Base-by-base conservation (phyloP, 2,888 invertebrate genomes). In the Stegophylla sp. region DNA sequence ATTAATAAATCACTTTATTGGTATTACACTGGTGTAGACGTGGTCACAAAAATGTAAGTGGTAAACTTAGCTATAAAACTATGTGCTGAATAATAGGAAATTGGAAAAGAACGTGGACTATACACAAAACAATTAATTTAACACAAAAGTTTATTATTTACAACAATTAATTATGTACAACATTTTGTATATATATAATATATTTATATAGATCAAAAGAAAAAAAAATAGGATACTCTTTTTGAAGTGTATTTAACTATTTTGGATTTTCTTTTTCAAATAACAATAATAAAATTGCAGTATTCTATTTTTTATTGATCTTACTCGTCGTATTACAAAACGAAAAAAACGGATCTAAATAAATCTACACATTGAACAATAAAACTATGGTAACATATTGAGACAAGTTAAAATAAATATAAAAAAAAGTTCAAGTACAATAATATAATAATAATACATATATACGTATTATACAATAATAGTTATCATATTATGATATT, bases 391-490 rank as follows among this genome's bases (percentile, higher is more conserved):
- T 79, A 79, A 79, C 79, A 79, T 69, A 63, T 79, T 34, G 69
- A 71, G 79, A 61, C 79, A 63, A 79, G 69, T 71, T 69, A 79
- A 71, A 79, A 79, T 79, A 71, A 79, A 79, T 51, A 79, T 71
- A 79, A 48, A 79, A 79, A 79, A 59, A 79, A 69, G 71, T 45
- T 71, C 59, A 66, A 71, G 71, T 61, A 20, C n/a, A 79, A 63
- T 63, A 28, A 63, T 59, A 73, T 43, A 26, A 45, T 41, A 59
- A 72, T 72, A 34, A 34, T 34, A 34, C 34, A 34, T 34, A 34
- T 34, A 34, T 34, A 34, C 34, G 7, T 34, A 34, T 34, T 34
- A 34, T 34, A 34, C 7, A 34, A 5, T 34, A 34, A n/a, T n/a
- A n/a, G n/a, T n/a, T n/a, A n/a, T n/a, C 34, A 34, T 34, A 34